Evolutionary conservation across 1,140 invertebrate species (phyloP).

Genomic region (Drosophila malerkotliana): DNA sequence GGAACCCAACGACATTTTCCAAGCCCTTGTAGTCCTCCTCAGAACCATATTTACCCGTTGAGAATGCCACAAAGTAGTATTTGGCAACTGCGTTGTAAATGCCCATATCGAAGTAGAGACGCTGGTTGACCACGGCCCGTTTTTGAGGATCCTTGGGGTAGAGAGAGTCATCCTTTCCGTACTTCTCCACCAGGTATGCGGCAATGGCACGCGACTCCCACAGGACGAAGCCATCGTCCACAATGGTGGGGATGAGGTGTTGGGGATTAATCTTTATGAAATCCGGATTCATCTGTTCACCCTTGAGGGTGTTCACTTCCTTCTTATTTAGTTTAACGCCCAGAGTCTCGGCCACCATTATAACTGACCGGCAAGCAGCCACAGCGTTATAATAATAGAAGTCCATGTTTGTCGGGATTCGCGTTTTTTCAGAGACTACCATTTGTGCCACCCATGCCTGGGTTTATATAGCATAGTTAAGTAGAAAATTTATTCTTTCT

Average conservation of each 20-base stretch:
- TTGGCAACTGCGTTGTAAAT: constrained; percentile 80
- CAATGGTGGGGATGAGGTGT: constrained; percentile 71
- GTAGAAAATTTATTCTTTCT: not conserved
- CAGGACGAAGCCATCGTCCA: constrained; percentile 56
- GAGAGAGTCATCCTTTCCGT: constrained; percentile 84
- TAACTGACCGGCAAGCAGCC: constrained; percentile 77
- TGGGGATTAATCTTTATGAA: constrained; percentile 83
- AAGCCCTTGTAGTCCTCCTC: constrained; percentile 87
- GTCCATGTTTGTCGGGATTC: constrained; percentile 33
- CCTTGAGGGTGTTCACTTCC: constrained; percentile 85
- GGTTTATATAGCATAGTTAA: not conserved
- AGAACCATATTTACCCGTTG: constrained; percentile 85
- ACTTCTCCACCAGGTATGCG: constrained; percentile 68
- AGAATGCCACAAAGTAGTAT: constrained; percentile 88
- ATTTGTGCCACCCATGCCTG: not conserved
- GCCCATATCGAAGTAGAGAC: constrained; percentile 86
- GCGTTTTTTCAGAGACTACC: constrained; percentile 2
- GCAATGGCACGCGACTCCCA: constrained; percentile 78
- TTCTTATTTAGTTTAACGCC: constrained; percentile 82
- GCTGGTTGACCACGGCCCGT: constrained; percentile 85
- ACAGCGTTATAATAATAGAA: constrained; percentile 44
- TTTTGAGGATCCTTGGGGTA: constrained; percentile 86
- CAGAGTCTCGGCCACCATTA: constrained; percentile 83
- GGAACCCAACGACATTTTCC: constrained; percentile 86
- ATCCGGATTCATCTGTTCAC: constrained; percentile 88